phyloP scores from a whole-genome alignment of 2,113 vertebrate genomes.

The Lagopus leucura region DNA sequence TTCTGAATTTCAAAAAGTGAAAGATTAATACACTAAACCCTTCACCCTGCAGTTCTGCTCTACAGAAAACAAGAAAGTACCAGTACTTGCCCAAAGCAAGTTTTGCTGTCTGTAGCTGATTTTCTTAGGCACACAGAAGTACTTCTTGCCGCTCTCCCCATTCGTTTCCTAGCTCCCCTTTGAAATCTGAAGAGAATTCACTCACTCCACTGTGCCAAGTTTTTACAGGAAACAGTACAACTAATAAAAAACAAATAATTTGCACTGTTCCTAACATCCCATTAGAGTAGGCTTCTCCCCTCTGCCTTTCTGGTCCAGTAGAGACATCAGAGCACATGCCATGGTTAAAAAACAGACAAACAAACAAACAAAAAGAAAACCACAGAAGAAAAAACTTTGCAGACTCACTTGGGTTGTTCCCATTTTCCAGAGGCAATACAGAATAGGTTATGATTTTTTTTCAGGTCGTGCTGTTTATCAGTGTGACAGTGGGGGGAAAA shows the following conservation, averaged over 20 bases:
- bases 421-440: background rate
- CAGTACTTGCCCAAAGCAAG: background rate
- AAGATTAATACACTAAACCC: background rate
- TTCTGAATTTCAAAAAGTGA: background rate
- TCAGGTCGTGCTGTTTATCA: background rate
- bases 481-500: background rate
- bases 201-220: background rate
- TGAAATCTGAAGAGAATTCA: background rate
- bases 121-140: background rate
- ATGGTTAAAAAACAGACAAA: background rate
- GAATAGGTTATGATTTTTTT: background rate
- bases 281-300: background rate
- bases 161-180: background rate
- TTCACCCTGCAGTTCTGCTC: background rate
- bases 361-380: accelerated
- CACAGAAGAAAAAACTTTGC: background rate
- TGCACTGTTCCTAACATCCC: background rate
- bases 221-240: background rate
- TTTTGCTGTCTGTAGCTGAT: background rate
- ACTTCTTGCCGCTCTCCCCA: background rate
- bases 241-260: background rate
- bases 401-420: background rate
- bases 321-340: background rate
- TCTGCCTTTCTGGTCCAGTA: background rate
- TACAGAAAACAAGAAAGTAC: background rate